A percentile compares a stretch with the other conserved stretches of the same genome.
phyloP scores from a whole-genome alignment of 2,888 invertebrate genomes.

The Pseudococcus jackbeardsleyi region DNA sequence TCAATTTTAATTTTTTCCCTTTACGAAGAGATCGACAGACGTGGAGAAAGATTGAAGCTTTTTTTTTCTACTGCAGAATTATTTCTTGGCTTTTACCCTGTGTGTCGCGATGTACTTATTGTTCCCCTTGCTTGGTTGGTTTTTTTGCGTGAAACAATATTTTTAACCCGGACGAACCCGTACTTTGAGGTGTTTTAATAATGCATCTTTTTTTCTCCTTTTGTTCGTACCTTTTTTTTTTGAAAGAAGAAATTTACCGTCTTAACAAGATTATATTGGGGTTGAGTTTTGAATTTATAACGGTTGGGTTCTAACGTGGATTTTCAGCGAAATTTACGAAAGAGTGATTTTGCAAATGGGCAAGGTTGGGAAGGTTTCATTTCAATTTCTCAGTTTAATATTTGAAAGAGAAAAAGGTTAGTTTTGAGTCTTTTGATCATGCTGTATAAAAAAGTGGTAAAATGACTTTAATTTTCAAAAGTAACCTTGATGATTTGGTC shows the following conservation, averaged over 20 bases:
- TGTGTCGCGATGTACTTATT: not conserved
- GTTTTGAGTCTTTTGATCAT: no score
- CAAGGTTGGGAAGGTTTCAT: no score
- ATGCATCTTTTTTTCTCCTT: not conserved
- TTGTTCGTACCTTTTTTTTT: not conserved
- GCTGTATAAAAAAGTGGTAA: no score
- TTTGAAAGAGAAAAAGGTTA: no score
- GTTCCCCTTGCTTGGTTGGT: not conserved
- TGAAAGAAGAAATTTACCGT: not conserved
- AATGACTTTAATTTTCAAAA: no score
- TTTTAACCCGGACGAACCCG: conserved; percentile 15
- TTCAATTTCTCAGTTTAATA: no score
- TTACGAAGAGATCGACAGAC: not conserved
- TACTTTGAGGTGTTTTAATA: conserved; percentile 12
- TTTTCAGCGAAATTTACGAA: not conserved
- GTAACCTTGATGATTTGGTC: no score
- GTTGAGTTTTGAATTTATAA: not conserved
- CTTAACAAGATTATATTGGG: not conserved
- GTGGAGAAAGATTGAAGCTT: not conserved
- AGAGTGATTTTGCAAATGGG: not conserved
- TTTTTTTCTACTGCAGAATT: not conserved
- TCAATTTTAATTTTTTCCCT: conserved; percentile 22
- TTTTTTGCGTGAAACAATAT: conserved; percentile 5
- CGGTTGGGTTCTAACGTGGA: not conserved
- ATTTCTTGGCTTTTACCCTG: not conserved